Evolutionary conservation across 2,113 vertebrate species (phyloP), one percentile per base, ranked within the genome.

Genomic region (Brachionichthys hirsutus): DNA sequence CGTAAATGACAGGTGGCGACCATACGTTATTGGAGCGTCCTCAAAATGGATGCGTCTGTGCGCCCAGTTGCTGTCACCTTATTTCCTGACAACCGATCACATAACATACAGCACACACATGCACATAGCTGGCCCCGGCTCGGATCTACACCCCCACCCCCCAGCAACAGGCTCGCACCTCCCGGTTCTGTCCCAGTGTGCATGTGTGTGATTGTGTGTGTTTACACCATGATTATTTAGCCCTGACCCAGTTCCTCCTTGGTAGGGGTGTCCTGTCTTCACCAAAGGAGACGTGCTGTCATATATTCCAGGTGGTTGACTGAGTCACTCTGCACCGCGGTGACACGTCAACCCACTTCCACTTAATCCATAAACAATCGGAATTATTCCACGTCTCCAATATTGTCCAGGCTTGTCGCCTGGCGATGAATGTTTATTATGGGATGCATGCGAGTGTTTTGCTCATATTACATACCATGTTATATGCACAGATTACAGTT

Each of bases 161-260:
- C 54, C 58, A 62, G 68, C 78, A 77, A 74, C 68, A 72, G 62
- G 63, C 73, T 69, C 24, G 72, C 61, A 61, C 66, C 82, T 74
- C 45, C 44, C 62, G 66, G 54, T 63, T 73, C 69, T 60, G 53
- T 57, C 58, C 68, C 68, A 48, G 18, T 63, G 53, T 72, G 65
- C 46, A 38, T 48, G 22, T 54, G 65, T 67, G 62, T 46, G 41
- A 30, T 17, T 44, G 17, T 35, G 22, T 44, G 50, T 45, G 57
- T 52, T 71, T 56, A 51, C 63, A 66, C 54, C 62, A 85, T 89
- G 78, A 88, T 85, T 88, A 88, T 86, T 90, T 89, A 86, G 82
- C 74, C 70, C 69, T 88, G 83, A 89, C 81, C 87, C 78, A 88
- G 62, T 88, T 91, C 82, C 70, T 56, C 61, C 50, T 59, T 81